Evolutionary conservation across 2,797 vertebrate genomes (phyloP).

Genomic region (Mormyrops boulengeri): DNA sequence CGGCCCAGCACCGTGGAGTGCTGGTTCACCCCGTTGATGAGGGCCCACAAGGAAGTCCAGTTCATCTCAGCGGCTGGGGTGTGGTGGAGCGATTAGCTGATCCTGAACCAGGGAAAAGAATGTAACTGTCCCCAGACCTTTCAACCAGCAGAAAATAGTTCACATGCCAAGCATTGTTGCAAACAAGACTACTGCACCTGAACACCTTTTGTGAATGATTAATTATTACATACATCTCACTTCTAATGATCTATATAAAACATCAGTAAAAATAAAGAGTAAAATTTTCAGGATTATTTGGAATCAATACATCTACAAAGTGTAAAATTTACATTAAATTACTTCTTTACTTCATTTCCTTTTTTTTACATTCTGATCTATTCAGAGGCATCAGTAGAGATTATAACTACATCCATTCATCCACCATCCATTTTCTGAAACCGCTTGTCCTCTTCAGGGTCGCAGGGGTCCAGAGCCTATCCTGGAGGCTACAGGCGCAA

Average conservation of each 20-base stretch:
- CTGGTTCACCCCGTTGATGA: conserved; percentile 77
- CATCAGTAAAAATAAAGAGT: neutral
- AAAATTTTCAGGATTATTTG: neutral
- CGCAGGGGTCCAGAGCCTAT: neutral
- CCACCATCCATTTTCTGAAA: neutral
- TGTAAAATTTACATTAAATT: neutral
- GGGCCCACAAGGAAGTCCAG: conserved; percentile 66
- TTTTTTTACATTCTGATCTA: neutral
- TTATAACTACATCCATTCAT: neutral
- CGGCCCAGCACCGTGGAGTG: conserved; percentile 86
- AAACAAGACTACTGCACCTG: neutral
- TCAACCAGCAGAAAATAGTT: neutral
- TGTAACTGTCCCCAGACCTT: neutral
- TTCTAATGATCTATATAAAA: neutral
- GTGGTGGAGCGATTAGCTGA: neutral
- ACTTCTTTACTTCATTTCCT: neutral
- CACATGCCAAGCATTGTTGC: neutral
- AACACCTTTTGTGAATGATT: neutral
- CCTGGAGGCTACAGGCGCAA: neutral
- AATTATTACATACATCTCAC: neutral
- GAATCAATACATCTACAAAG: neutral
- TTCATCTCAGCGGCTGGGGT: conserved; percentile 64
- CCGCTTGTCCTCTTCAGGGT: neutral
- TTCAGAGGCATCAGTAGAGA: neutral
- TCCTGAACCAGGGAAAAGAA: neutral